These are phyloP conservation scores for Loripinus fragilis DNA, from an alignment of 2,888 invertebrate species.

Conservation along the genomic window DNA sequence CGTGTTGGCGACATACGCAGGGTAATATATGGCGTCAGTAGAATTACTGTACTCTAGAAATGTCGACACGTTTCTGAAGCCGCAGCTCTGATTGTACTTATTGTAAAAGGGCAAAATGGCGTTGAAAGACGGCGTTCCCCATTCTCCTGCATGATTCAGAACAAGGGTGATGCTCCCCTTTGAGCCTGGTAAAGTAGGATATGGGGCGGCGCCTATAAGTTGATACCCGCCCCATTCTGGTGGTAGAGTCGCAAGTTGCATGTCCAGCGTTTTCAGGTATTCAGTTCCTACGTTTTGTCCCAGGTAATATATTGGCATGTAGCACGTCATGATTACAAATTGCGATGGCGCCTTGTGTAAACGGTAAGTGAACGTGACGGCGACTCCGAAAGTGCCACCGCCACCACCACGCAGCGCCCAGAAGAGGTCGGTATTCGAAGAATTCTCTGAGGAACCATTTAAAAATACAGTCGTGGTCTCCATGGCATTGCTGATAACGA, in stretches of 20 bases:
- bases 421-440: slow-evolving; percentile 53
- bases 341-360: slow-evolving; percentile 42
- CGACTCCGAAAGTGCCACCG: slow-evolving; percentile 60
- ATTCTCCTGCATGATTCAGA: slow-evolving; percentile 49
- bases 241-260: slow-evolving; percentile 34
- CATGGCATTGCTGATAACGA: slow-evolving; percentile 36
- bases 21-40: slow-evolving; percentile 29
- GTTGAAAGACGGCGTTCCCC: slow-evolving; percentile 45
- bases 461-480: slow-evolving; percentile 21
- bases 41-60: slow-evolving; percentile 53
- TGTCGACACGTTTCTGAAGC: slow-evolving; percentile 33
- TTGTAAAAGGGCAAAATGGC: slow-evolving; percentile 31
- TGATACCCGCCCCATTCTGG: slow-evolving; percentile 59
- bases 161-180: slow-evolving; percentile 24
- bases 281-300: slow-evolving; percentile 14
- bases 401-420: slow-evolving; percentile 67
- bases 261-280: slow-evolving; percentile 33
- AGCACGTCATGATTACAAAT: slow-evolving; percentile 39
- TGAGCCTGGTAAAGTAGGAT: background rate
- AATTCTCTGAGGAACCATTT: slow-evolving; percentile 16
- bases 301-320: slow-evolving; percentile 22
- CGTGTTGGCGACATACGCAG: slow-evolving; percentile 43
- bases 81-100: slow-evolving; percentile 14
- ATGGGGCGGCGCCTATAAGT: slow-evolving; percentile 7
- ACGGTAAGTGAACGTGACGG: slow-evolving; percentile 50